Evolutionary conservation across 2,888 invertebrate genomes (phyloP), one percentile per base, ranked within the genome.

Genomic region (Xestobium rufovillosum): DNA sequence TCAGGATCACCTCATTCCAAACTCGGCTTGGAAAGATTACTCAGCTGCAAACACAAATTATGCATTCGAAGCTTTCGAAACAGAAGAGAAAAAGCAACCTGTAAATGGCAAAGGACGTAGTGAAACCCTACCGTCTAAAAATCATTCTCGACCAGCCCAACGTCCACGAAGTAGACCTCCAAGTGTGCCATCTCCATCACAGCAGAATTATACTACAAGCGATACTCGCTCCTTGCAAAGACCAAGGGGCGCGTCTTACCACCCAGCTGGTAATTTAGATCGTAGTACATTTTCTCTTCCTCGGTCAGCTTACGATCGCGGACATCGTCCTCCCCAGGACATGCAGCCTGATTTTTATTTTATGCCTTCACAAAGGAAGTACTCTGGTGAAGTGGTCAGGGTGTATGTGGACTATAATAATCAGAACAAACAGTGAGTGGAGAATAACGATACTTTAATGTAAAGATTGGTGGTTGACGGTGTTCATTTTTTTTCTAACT

Each of bases 351-450:
- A 92, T 67, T 91, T 91, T 68, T 92, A 92, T 68, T 92, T 91
- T 65, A 91, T 92, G 90, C 91, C 91, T 29, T 88, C 88, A 43
- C 92, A 92, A 61, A 69, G 92, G 45, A 90, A 91, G 66, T 90
- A 91, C 67, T 89, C 90, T 55, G 91, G 91, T 50, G 90, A 91
- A 72, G 82, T 85, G 16, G 84, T 87, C 36, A 70, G 86, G 51
- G 86, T 87, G 26, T 87, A 82, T 61, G 86, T 87, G 19, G 85
- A 84, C 61, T 83, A 85, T 58, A 83, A 81, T 58, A 82, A 80
- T 60, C 75, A 78, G 54, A 73, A 75, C 36, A 76, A 78, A 60
- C 73, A 65, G 63, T 41, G 36, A 31, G 14, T 34, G 4, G 8
- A n/a, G n/a, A n/a, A n/a, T n/a, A n/a, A n/a, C n/a, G n/a, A n/a